A percentile compares a stretch with the other conserved stretches of the same genome.
phyloP scores from a whole-genome alignment of 2,888 invertebrate species.

The Xanthia icteritia region DNA sequence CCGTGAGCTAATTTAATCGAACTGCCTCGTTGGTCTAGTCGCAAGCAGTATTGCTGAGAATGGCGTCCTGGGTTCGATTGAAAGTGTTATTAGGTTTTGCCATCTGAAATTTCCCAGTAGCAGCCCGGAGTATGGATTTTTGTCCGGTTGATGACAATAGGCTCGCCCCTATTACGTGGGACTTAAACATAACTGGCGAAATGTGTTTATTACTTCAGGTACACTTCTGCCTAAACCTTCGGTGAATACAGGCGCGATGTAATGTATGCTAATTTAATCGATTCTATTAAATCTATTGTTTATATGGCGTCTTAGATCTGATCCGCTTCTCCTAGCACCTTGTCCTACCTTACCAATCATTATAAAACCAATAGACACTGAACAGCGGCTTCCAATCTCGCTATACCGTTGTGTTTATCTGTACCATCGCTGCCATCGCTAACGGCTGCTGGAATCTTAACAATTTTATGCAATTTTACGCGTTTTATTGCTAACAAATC shows the following conservation, averaged over 20 bases:
- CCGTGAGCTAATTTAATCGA: neutral
- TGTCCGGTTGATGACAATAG: too few species aligned
- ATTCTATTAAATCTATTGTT: too few species aligned
- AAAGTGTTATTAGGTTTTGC: too few species aligned
- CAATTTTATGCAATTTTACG: slow-evolving; percentile 52
- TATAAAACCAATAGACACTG: slow-evolving; percentile 59
- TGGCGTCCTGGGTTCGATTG: too few species aligned
- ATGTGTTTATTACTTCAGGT: neutral
- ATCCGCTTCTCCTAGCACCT: slow-evolving; percentile 13
- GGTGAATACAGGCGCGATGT: too few species aligned
- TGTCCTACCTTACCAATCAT: slow-evolving; percentile 49
- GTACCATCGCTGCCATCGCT: slow-evolving; percentile 46
- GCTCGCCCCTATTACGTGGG: too few species aligned
- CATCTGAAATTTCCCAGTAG: too few species aligned
- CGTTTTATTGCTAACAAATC: slow-evolving; percentile 28
- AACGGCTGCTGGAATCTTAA: slow-evolving; percentile 39
- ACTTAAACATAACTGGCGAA: too few species aligned
- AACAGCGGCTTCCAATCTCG: slow-evolving; percentile 67
- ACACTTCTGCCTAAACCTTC: too few species aligned
- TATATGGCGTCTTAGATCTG: neutral
- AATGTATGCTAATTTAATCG: neutral
- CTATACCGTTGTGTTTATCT: slow-evolving; percentile 72
- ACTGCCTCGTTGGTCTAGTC: too few species aligned
- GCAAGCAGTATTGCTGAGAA: too few species aligned
- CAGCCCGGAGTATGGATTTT: too few species aligned